Evolutionary conservation across 2,888 invertebrate species (phyloP), one percentile per base, ranked within the genome.

Genomic region (Metalampra italica): DNA sequence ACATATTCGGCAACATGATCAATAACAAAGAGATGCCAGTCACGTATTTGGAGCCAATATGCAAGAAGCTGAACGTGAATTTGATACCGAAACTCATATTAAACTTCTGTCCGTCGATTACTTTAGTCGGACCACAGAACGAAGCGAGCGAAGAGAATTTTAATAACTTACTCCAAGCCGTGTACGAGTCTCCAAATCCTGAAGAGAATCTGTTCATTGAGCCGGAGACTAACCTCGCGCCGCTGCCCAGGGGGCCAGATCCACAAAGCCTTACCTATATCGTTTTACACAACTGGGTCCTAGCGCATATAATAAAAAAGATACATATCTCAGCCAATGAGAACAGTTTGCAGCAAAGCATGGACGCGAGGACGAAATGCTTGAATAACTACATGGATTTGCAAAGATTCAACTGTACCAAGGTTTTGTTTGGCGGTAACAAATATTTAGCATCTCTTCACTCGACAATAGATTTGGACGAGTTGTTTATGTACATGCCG

Each of bases 11-110:
- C 1, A 91, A 91, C 59, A 84, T 94, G 66, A 91, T 95, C 52
- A 94, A 94, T 62, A 91, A 92, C 51, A 90, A 92, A 60, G 90
- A 93, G 50, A 80, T 93, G 47, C 92, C 93, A 3, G 93, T 94
- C 0, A 83, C 92, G 1, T 91, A 92, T 63, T 91, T 95, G 49
- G 95, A 95, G 67, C 81, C 90, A 0, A 90, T 93, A 61, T 94
- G 94, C 52, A 90, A 90, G 32, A 92, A 92, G 58, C 74, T 95
- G 13, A 93, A 94, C 68, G 90, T 95, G 1, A 94, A 95, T 85
- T 87, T 95, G 46, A 91, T 94, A 44, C 94, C 95, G 60, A 93
- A 94, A 58, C 91, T 95, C 9, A 91, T 94, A 3, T 78, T 93
- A 3, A 94, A 93, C 73, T 93, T 93, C 64, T 94, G 94, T 57